Evolutionary conservation across 2,797 vertebrate genomes (phyloP).

Genomic region (Crypturellus tataupa): DNA sequence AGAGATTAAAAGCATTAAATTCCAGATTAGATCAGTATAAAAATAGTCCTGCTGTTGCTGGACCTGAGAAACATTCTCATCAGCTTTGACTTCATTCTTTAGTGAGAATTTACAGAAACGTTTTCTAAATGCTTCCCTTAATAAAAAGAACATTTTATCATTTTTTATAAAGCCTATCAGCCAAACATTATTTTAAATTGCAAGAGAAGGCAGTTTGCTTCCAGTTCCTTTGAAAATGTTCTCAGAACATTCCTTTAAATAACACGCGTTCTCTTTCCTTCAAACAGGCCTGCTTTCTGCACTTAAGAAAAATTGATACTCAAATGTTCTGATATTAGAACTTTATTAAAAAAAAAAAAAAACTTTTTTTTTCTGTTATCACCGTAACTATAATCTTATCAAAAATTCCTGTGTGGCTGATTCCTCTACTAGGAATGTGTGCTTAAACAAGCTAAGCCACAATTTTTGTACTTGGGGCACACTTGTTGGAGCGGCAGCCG

Average conservation of each 20-base stretch:
- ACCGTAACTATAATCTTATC: neutral
- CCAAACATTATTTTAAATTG: slow-evolving; percentile 1
- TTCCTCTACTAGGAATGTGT: neutral
- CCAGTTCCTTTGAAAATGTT: slow-evolving; percentile 31
- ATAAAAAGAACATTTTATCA: slow-evolving; percentile 18
- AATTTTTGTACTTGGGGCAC: neutral
- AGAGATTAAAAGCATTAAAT: neutral
- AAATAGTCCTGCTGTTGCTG: neutral
- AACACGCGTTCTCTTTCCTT: slow-evolving; percentile 17
- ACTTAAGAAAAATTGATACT: neutral
- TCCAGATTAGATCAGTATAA: slow-evolving; percentile 1
- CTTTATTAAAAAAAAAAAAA: neutral
- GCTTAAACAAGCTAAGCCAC: neutral
- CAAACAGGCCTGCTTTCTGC: neutral
- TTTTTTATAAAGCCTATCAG: slow-evolving; percentile 12
- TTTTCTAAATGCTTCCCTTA: slow-evolving; percentile 20
- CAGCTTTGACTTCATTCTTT: slow-evolving; percentile 5
- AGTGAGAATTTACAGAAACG: slow-evolving; percentile 5
- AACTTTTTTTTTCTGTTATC: neutral
- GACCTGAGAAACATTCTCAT: neutral
- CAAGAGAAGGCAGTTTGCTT: slow-evolving; percentile 26
- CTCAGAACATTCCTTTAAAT: neutral
- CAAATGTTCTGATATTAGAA: neutral
- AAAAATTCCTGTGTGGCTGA: neutral
- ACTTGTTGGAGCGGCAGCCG: neutral